Evolutionary conservation across 2,888 invertebrate species (phyloP), one percentile per base, ranked within the genome.

Genomic region (Leptogaster cylindrica): DNA sequence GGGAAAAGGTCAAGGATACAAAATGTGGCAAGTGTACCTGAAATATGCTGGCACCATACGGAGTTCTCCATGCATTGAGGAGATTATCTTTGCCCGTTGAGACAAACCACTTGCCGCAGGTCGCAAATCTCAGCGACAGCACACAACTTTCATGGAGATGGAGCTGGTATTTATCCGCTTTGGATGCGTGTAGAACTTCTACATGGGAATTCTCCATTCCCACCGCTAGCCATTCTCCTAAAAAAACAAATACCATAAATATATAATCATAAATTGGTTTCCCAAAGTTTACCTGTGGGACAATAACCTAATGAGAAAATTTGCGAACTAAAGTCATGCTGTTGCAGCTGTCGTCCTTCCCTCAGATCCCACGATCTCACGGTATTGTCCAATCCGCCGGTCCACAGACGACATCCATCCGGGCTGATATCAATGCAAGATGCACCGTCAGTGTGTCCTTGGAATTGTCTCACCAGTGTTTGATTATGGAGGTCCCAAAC

Each of bases 131-230:
- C 71, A 98, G 86, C 71, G 97, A 95, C 68, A 98, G 85, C 39
- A 99, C 98, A 82, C 97, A 98, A 74, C 93, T 94, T 81, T 98
- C 97, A 84, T 97, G 97, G 75, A 97, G 85, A 79, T 95, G 90
- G 69, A 98, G 86, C 82, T 97, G 96, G 83, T 97, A 98, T 80
- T 96, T 93, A 83, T 97, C 97, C 20, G 92, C 90, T 81, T 95
- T 95, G 75, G 89, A 88, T 71, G 92, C 89, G 81, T 93, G 92
- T 65, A 97, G 82, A 33, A 98, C 96, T 80, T 98, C 97, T 70
- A 98, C 96, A 81, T 95, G 93, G 4, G 94, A 95, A 82, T 95
- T 96, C 84, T 97, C 97, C 97, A 98, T 96, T 73, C 97, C 97
- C 36, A 98, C 97, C 31, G 97, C 97, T 65, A 97, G 84, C 96